Base-by-base conservation (phyloP, 2,113 vertebrate genomes). In the Neotoma lepida region DNA sequence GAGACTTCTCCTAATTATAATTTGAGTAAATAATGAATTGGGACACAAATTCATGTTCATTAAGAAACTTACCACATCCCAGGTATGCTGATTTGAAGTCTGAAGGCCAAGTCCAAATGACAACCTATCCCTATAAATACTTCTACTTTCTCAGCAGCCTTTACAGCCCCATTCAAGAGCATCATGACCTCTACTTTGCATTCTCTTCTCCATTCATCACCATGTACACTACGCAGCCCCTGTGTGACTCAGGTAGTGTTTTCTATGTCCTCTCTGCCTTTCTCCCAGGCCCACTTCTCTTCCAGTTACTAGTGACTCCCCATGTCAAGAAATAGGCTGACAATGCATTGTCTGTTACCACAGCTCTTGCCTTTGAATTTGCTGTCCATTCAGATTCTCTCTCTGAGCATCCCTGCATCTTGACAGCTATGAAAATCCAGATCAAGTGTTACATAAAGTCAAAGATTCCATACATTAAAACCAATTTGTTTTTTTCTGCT, bases 391-490 rank as follows among this genome's bases (percentile, higher is more conserved):
- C 33, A 56, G 39, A 17, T 80, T 81, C 54, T 74, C 20, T 76
- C 41, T 35, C 35, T 8, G 78, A 92, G 12, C 1, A 14, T 46
- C 30, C 85, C 35, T 92, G 35, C 28, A 84, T 88, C 15, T 85
- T 77, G 22, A 93, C 77, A 74, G 84, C 26, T 76, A 26, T 90
- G 17, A 86, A 92, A 86, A 94, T 76, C 12, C 14, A 94, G 15
- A 73, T 88, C 61, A 78, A 93, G 61, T 44, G 24, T 18, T 73
- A 17, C 9, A 51, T n/a, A 46, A 91, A 89, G 33, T 93, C 44
- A 39, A 94, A 87, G 28, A 77, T 39, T 86, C 8, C 28, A 58
- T 35, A 35, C 85, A 90, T 80, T 33, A 87, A 84, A 93, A 87
- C 10, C 64, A 71, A 49, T 76, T 92, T 86, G 30, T 68, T n/a